These are phyloP conservation scores for Macrophya annulata DNA, from an alignment of 2,888 invertebrate genomes.

Conservation along the genomic window DNA sequence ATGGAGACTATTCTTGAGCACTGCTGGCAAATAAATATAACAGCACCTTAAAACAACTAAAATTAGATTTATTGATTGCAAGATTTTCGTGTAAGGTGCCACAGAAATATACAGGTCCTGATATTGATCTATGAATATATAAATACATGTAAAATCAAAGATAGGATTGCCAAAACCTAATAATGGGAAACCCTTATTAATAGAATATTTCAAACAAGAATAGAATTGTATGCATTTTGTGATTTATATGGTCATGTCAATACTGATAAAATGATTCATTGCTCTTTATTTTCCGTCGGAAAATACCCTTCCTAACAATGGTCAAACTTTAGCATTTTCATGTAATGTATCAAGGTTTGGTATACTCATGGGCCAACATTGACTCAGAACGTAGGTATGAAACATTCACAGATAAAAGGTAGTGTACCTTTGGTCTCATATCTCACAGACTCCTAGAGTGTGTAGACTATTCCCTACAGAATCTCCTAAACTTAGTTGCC, in stretches of 20 bases:
- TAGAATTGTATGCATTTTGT: not conserved
- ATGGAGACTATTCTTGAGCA: constrained; percentile 11
- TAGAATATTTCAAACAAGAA: not conserved
- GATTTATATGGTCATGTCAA: not conserved
- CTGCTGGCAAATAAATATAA: constrained; percentile 29
- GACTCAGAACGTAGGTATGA: constrained; percentile 27
- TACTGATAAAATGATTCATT: not conserved
- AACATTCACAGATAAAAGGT: constrained; percentile 48
- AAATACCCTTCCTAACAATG: not conserved
- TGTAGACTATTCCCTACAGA: constrained; percentile 41
- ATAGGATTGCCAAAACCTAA: constrained; percentile 29
- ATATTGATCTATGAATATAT: constrained; percentile 53
- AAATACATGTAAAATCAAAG: constrained; percentile 35
- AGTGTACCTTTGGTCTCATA: constrained; percentile 6
- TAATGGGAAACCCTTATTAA: not conserved
- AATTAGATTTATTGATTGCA: constrained; percentile 54
- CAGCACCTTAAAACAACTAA: constrained; percentile 49
- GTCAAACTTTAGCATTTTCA: constrained; percentile 8
- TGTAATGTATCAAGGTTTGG: constrained; percentile 26
- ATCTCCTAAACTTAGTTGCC: constrained; percentile 23
- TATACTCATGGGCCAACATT: not conserved
- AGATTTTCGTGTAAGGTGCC: constrained; percentile 55
- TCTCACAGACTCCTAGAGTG: constrained; percentile 34
- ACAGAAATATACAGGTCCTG: constrained; percentile 41
- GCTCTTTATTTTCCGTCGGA: not conserved